Conservation (phyloP, 2,113 vertebrate genomes). For the Willisornis vidua region DNA sequence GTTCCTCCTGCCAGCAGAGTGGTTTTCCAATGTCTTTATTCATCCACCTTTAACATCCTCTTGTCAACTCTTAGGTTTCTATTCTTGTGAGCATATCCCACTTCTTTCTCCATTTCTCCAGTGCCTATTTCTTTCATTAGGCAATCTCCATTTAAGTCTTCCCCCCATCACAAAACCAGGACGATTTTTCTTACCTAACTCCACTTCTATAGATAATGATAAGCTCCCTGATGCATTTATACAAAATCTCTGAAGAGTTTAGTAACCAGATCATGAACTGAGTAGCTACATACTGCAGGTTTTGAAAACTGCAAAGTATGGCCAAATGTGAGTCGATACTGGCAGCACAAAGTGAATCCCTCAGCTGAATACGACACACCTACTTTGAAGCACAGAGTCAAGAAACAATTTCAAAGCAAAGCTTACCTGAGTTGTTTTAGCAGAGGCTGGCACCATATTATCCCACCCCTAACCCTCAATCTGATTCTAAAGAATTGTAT, state of each 20-base stretch:
- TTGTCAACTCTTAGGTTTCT: not conserved
- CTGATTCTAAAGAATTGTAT: not conserved
- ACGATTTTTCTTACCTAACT: not conserved
- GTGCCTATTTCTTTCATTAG: not conserved
- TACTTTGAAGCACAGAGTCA: not conserved
- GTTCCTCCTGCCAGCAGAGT: not conserved
- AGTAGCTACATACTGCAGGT: not conserved
- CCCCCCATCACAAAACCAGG: not conserved
- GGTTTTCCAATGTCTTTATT: not conserved
- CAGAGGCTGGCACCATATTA: not conserved
- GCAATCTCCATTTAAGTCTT: not conserved
- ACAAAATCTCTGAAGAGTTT: not conserved
- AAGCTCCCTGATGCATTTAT: not conserved
- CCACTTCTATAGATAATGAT: not conserved
- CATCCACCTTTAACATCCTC: not conserved
- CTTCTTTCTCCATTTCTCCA: not conserved
- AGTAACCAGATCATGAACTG: not conserved
- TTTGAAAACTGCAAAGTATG: not conserved
- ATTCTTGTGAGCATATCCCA: not conserved
- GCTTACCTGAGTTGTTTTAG: not conserved
- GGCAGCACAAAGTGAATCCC: not conserved
- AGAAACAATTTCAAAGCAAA: not conserved
- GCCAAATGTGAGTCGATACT: not conserved
- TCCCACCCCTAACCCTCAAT: no score
- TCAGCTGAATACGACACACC: accelerated